Conservation (phyloP, 2,888 invertebrate genomes). For the Drosophila colorata region DNA sequence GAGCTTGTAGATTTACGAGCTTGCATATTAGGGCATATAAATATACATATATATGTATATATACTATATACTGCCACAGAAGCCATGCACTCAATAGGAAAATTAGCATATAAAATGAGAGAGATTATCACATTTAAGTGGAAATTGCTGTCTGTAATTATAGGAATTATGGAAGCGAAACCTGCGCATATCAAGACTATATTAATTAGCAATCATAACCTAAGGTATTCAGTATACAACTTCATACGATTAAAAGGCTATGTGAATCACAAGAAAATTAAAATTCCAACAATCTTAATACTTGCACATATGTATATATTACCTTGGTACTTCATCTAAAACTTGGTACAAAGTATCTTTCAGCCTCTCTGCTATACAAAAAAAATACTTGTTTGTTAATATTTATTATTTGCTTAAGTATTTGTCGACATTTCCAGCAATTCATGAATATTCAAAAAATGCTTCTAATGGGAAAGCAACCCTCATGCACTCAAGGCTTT, state of each 20-base stretch:
- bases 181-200: no score
- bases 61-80: conserved; percentile 14
- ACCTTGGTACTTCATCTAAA: no score
- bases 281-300: neutral
- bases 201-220: no score
- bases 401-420: conserved; percentile 1
- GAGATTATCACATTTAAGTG: conserved; percentile 55
- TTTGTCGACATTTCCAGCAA: neutral
- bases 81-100: conserved; percentile 51
- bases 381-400: neutral
- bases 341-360: neutral
- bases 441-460: conserved; percentile 31
- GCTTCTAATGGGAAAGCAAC: neutral
- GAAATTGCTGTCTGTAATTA: neutral
- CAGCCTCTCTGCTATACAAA: no score
- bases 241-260: no score
- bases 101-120: conserved; percentile 69
- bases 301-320: no score
- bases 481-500: neutral
- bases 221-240: no score
- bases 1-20: conserved; percentile 50
- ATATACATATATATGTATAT: neutral
- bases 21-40: conserved; percentile 20
- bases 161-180: no score
- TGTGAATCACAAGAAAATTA: no score